Conservation (phyloP, 1,140 invertebrate species). For the Periplaneta americana region DNA sequence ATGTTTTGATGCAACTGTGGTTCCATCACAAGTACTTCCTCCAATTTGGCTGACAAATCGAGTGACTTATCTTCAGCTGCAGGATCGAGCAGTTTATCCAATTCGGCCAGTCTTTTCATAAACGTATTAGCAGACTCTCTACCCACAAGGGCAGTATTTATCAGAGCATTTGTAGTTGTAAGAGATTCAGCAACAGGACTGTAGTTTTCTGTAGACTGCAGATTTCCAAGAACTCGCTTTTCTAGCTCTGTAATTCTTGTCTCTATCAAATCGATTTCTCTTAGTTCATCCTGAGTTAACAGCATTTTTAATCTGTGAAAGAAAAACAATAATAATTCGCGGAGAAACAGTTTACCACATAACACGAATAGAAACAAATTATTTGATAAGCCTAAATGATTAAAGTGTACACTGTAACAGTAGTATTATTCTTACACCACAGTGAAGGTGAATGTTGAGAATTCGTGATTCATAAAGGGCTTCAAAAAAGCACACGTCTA, state of each 20-base stretch:
- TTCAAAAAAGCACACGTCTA: too few relatives aligned
- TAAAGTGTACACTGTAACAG: too few relatives aligned
- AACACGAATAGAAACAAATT: too few relatives aligned
- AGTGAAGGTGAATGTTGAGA: too few relatives aligned
- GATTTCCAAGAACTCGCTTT: not conserved
- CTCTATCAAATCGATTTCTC: not conserved
- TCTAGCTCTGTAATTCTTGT: not conserved
- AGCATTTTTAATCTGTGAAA: not conserved
- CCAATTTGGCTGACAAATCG: not conserved
- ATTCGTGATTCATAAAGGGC: too few relatives aligned
- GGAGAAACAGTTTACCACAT: too few relatives aligned
- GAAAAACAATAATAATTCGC: not conserved
- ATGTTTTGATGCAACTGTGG: not conserved
- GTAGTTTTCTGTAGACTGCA: not conserved
- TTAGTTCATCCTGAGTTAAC: not conserved
- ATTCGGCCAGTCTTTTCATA: not conserved
- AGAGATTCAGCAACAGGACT: not conserved
- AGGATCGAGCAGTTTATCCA: conserved; percentile 1
- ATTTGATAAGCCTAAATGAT: too few relatives aligned
- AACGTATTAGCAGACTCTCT: not conserved
- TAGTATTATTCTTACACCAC: too few relatives aligned
- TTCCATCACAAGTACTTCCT: not conserved
- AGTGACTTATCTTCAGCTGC: not conserved
- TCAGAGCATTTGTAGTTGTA: not conserved
- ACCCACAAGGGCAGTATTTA: not conserved